Base-by-base conservation (phyloP, 2,797 vertebrate genomes). In the Cirrhinus mrigala region DNA sequence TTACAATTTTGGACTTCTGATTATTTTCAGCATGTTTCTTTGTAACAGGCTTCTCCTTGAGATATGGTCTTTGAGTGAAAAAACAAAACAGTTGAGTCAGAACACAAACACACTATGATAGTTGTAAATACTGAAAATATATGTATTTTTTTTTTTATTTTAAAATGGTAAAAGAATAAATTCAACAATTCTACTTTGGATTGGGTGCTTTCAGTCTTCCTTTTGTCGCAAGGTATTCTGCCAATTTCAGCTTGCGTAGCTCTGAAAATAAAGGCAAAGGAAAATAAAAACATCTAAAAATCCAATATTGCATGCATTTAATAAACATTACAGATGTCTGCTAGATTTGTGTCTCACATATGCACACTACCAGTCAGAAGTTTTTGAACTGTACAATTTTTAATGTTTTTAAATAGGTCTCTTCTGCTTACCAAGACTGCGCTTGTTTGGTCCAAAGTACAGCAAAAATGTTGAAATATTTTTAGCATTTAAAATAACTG, bases 181-280 rank as follows among this genome's bases (percentile, higher is more conserved):
- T 54, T 40, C 33, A 81, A 71, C 2, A 22, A 9, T 9, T 4
- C 95, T 93, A 98, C 97, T 91, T 96, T 4, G 92, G 20, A 64
- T 91, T 93, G 0, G 86, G 89, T 10, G 89, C 85, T 79, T 95
- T 96, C 83, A 92, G 88, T 81, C 94, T 96, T 66, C 94, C 95
- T 89, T 96, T 96, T 33, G 89, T 91, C 27, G 90, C 92, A 18
- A 93, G 87, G 68, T 95, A 95, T 37, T 96, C 95, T 84, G 94
- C 95, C 50, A 96, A 90, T 88, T 90, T 93, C 83, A 91, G 93
- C 44, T 94, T 95, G 3, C 88, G 92, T 10, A 95, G 78, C 18
- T 94, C 97, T 99, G 93, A 22, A 84, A 89, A 60, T 91, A 6
- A 40, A 44, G 9, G 48, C n/a, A n/a, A 68, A 6, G 5, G 8